Conservation (phyloP, 2,797 vertebrate genomes). For the Ispidina picta region DNA sequence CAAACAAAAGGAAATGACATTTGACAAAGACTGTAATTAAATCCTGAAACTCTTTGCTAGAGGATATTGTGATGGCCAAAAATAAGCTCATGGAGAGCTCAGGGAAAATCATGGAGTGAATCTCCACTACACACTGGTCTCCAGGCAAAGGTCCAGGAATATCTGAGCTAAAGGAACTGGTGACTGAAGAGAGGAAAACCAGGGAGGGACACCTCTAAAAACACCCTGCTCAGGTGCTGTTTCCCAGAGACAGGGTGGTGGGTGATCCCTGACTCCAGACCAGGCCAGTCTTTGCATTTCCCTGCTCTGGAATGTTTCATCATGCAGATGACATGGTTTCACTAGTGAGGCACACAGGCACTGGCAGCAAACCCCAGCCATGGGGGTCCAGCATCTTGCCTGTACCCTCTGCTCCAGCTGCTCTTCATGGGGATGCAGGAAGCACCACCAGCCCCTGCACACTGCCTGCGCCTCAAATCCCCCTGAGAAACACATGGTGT, state of each 20-base stretch:
- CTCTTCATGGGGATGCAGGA: not conserved
- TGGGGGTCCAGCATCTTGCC: not conserved
- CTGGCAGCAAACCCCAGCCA: not conserved
- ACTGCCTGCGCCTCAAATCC: not conserved
- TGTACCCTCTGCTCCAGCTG: not conserved
- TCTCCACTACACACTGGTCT: not conserved
- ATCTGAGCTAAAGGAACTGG: not conserved
- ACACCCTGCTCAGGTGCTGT: not conserved
- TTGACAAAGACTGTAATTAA: not conserved
- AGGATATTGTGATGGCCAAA: not conserved
- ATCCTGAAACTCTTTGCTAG: not conserved
- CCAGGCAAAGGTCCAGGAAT: not conserved
- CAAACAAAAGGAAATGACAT: not conserved
- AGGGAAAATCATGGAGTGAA: not conserved
- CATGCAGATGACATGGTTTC: fast-evolving
- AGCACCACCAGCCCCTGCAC: too few species aligned
- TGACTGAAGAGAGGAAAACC: not conserved
- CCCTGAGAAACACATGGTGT: fast-evolving
- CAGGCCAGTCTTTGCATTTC: not conserved
- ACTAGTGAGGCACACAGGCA: fast-evolving
- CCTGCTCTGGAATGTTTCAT: not conserved
- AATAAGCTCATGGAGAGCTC: not conserved
- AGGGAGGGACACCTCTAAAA: not conserved
- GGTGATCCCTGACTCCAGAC: not conserved
- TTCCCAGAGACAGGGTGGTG: not conserved